These are phyloP conservation scores for Microcebus murinus DNA, from an alignment of 2,113 vertebrate genomes.

Conservation along the genomic window DNA sequence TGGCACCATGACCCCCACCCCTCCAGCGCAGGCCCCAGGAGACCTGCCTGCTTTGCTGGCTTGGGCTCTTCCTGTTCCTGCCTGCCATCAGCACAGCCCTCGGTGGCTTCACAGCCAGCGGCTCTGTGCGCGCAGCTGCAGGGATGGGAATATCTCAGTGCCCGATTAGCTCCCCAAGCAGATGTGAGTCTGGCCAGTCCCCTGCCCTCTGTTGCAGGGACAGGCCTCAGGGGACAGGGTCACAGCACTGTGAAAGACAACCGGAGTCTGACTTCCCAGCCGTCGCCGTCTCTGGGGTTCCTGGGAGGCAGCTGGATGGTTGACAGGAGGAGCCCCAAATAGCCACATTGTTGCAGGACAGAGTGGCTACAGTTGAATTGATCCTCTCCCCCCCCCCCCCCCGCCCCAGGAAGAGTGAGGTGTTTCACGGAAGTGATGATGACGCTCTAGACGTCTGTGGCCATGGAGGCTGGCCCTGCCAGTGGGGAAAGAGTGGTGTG, in stretches of 20 bases:
- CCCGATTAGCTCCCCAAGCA: background rate
- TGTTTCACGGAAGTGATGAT: background rate
- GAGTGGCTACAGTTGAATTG: background rate
- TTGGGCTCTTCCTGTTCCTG: background rate
- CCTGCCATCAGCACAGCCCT: background rate
- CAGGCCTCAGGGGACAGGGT: background rate
- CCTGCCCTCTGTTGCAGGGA: background rate
- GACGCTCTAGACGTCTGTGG: background rate
- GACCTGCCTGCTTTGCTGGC: background rate
- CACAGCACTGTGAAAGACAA: background rate
- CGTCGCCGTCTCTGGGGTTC: background rate
- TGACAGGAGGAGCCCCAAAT: background rate
- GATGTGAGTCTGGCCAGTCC: background rate
- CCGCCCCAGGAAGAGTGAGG: background rate
- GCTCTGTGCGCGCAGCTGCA: background rate
- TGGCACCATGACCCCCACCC: background rate
- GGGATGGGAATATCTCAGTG: background rate
- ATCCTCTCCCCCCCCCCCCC: accelerated
- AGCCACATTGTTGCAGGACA: background rate
- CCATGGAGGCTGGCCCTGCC: background rate
- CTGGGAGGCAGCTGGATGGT: background rate
- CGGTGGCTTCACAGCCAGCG: background rate
- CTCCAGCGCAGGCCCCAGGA: background rate
- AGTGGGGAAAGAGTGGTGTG: background rate
- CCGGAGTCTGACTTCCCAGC: background rate